Base-by-base conservation (phyloP, 2,888 invertebrate genomes). In the Scaptodrosophila latifasciaeformis region DNA sequence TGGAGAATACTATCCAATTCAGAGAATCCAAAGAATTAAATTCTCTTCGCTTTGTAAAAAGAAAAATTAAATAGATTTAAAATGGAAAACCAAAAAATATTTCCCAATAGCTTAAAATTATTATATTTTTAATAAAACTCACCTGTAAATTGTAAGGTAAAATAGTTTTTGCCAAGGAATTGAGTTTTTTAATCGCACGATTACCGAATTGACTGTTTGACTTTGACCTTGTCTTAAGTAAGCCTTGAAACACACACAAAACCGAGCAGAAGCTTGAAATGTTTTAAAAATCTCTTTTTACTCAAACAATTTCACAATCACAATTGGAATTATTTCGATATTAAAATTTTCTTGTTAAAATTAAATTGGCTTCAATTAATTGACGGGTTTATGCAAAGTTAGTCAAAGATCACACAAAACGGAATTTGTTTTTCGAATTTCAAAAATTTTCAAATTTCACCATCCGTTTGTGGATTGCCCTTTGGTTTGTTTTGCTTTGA, bases 401-500 rank as follows among this genome's bases (percentile, higher is more conserved):
- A 24, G 40, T 5, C 19, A 40, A 40, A 19, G 18, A 37, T 40
- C 19, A 18, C 40, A 21, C 40, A 40, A 6, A 21, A 5, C 15
- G 1, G 17, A n/a, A n/a, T n/a, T n/a, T n/a, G 10, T 9, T 37
- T 37, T 37, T 10, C 6, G 18, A 37, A 37, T 17, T 17, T 17
- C 37, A 10, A n/a, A n/a, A n/a, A 1, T 15, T 37, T 37, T 37
- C 3, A 17, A 37, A 37, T 37, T 17, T n/a, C n/a, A n/a, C n/a
- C n/a, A n/a, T n/a, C n/a, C n/a, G n/a, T n/a, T n/a, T 13, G 37
- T 17, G 15, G 37, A 10, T 37, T 37, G 13, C 7, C 37, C 50
- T 43, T 31, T 21, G 43, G 17, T 53, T 56, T 43, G 35, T 37
- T 34, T 30, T 39, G 17, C 27, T 27, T 37, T 34, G 39, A 15